These are phyloP conservation scores for Alloplasta piceator DNA, from an alignment of 2,888 invertebrate genomes.

Conservation along the genomic window DNA sequence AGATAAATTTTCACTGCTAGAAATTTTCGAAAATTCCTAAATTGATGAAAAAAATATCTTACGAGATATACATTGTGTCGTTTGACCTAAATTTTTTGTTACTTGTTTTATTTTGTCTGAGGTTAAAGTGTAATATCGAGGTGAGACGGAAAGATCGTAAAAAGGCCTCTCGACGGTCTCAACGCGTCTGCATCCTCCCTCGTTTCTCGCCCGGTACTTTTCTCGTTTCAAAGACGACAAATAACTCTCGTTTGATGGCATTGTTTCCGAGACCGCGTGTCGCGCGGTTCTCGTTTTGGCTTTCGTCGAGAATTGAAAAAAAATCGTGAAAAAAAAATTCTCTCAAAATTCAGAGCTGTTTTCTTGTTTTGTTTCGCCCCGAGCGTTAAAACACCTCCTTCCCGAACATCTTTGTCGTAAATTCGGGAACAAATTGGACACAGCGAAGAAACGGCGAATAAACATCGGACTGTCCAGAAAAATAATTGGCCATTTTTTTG, in stretches of 20 bases:
- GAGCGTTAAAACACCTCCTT: conserved; percentile 20
- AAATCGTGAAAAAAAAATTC: conserved; percentile 3
- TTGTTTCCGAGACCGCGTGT: conserved; percentile 40
- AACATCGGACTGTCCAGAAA: neutral
- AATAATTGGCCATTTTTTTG: too few relatives aligned
- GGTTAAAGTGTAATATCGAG: neutral
- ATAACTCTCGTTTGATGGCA: conserved; percentile 52
- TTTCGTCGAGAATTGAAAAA: neutral
- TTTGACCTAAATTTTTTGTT: neutral
- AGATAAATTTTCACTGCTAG: too few relatives aligned
- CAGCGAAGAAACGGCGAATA: conserved; percentile 14
- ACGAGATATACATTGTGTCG: conserved; percentile 3
- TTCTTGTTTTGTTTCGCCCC: conserved; percentile 3
- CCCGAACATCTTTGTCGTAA: conserved; percentile 22
- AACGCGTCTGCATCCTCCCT: conserved; percentile 6
- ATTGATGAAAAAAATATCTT: neutral
- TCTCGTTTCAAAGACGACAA: conserved; percentile 48
- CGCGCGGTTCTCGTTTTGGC: neutral
- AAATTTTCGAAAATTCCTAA: neutral
- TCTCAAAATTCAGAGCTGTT: neutral
- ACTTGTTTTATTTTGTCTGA: neutral
- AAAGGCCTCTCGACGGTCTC: conserved; percentile 5
- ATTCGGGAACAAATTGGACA: conserved; percentile 52
- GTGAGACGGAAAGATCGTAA: conserved; percentile 33
- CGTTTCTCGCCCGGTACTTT: conserved; percentile 10